Evolutionary conservation across 2,113 vertebrate species (phyloP).

Genomic region (Deroptyus accipitrinus): DNA sequence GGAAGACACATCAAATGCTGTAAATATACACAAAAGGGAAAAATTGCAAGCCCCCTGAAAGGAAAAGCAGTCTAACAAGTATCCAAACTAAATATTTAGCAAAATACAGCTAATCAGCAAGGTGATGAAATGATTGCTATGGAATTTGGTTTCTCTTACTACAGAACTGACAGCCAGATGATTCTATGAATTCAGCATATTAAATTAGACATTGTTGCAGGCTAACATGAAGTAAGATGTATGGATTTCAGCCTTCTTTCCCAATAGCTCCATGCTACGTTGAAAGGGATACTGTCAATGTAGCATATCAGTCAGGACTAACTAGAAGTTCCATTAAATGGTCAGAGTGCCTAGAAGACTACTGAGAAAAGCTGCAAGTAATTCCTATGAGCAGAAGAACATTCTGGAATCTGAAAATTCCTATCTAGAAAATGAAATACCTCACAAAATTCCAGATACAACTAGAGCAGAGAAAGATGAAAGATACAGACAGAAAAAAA

Average conservation of each 20-base stretch:
- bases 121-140: background rate
- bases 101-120: background rate
- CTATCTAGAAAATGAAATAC: background rate
- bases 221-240: background rate
- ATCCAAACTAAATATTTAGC: background rate
- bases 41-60: background rate
- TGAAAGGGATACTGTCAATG: background rate
- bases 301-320: background rate
- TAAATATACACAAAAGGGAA: background rate
- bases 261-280: background rate
- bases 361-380: background rate
- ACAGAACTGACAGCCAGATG: background rate
- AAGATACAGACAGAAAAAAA: background rate
- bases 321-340: background rate
- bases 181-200: background rate
- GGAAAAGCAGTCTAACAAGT: background rate
- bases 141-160: background rate
- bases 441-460: background rate
- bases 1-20: background rate
- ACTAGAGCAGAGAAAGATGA: background rate
- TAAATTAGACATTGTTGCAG: background rate
- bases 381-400: background rate
- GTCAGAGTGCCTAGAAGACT: background rate
- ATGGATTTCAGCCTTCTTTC: background rate
- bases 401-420: background rate